phyloP scores from a whole-genome alignment of 2,888 invertebrate species.

The Pinctada fucata region DNA sequence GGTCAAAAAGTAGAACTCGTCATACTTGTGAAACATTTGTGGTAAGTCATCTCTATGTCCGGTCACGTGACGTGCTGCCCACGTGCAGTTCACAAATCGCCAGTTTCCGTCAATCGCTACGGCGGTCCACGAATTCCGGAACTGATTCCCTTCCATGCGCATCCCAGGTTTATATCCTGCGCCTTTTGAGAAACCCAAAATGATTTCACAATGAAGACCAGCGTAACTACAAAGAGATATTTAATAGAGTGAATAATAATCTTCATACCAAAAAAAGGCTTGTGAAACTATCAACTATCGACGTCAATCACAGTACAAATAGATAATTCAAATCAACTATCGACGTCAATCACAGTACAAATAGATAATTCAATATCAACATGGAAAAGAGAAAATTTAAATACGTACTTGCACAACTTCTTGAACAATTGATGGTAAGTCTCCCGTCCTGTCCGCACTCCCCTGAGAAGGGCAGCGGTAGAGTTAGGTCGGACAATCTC shows the following conservation, averaged over 20 bases:
- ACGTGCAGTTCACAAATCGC: slow-evolving; percentile 99
- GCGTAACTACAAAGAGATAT: slow-evolving; percentile 85
- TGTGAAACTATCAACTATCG: too few relatives aligned
- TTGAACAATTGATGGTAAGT: slow-evolving; percentile 99
- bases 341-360: too few relatives aligned
- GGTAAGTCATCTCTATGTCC: slow-evolving; percentile 69
- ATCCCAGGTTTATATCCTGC: slow-evolving; percentile 97
- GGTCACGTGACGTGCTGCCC: slow-evolving; percentile 90
- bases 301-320: too few relatives aligned
- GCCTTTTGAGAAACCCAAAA: slow-evolving; percentile 99
- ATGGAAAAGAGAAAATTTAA: too few relatives aligned
- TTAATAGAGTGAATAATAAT: not conserved
- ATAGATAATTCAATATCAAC: too few relatives aligned
- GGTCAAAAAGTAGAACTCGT: slow-evolving; percentile 77
- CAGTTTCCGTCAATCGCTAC: slow-evolving; percentile 98
- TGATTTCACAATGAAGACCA: slow-evolving; percentile 98
- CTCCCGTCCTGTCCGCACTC: slow-evolving; percentile 98
- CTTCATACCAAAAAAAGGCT: too few relatives aligned
- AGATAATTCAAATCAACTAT: too few relatives aligned
- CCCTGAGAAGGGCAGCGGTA: slow-evolving; percentile 87
- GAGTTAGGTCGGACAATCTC: slow-evolving; percentile 92
- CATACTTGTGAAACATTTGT: slow-evolving; percentile 73
- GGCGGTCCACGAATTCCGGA: slow-evolving; percentile 99
- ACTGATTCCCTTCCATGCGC: slow-evolving; percentile 79
- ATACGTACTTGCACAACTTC: slow-evolving; percentile 90